Base-by-base conservation (phyloP, 2,888 invertebrate genomes). In the Acrobasis consociella region DNA sequence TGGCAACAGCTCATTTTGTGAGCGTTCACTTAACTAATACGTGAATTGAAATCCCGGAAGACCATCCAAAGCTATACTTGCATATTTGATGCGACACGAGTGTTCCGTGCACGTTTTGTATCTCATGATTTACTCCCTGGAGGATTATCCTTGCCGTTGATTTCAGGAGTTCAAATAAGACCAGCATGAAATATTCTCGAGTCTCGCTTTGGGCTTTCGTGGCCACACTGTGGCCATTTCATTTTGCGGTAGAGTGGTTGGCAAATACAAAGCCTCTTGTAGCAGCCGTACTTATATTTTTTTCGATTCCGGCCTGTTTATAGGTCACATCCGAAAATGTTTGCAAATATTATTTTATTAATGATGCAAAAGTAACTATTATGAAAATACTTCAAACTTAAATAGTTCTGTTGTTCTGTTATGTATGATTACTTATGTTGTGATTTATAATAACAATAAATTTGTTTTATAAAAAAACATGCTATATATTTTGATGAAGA, bases 221-320 rank as follows among this genome's bases (percentile, higher is more conserved):
- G 2, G 38, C 38, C 53, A 9, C 13, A 55, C n/a, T 37, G 9
- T 37, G 17, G 56, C 56, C 56, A 56, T 42, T 56, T 56, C 39
- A 42, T 56, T 56, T 56, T 56, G 39, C 56, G 13, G 56, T 11
- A 11, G 17, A 42, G 56, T 56, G 56, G 39, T 39, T 39, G 42
- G 39, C 56, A 56, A 39, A 56, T 56, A 56, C 56, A 16, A 52
- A 8, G 16, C 13, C 11, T 11, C 39, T 11, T 16, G 5, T 42
- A 16, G 42, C 11, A 38, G 16, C 56, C 17, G 10, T 56, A 17
- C 16, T 39, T 16, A 56, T 1, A 7, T 17, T 39, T 39, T 17
- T 61, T 49, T 62, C 42, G 13, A 5, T 31, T 31, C 8, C 31
- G 31, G 31, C 7, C 31, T 31, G 31, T 31, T 31, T 31, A 7